phyloP scores from a whole-genome alignment of 2,113 vertebrate genomes.

The Thinocorus orbignyianus region DNA sequence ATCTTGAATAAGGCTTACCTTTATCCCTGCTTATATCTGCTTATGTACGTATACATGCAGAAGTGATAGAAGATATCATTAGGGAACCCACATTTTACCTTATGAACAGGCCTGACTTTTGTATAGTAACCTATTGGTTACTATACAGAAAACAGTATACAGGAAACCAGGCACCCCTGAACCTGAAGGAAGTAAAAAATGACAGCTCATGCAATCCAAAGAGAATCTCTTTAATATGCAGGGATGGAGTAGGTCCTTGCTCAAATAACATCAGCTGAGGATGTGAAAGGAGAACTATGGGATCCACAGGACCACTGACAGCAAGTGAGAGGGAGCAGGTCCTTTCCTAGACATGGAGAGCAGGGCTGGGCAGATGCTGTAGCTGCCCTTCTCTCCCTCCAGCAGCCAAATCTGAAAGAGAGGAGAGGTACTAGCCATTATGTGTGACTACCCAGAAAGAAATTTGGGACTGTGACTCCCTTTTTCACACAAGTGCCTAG shows the following conservation, averaged over 20 bases:
- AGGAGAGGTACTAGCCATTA: not conserved
- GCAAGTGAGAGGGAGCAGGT: fast-evolving
- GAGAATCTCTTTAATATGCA: fast-evolving
- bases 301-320: not conserved
- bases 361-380: not conserved
- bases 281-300: not conserved
- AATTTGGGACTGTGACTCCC: not conserved
- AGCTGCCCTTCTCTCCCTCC: not conserved
- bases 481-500: not conserved
- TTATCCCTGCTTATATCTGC: not conserved
- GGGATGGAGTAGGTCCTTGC: not conserved
- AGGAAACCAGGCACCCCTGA: not conserved
- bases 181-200: not conserved
- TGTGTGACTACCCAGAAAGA: not conserved
- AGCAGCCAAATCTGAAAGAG: not conserved
- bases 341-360: not conserved
- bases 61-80: not conserved
- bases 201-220: not conserved
- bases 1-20: not conserved
- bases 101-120: not conserved
- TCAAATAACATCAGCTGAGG: not conserved
- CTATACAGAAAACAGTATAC: no score
- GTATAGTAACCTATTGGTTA: not conserved
- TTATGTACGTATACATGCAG: not conserved
- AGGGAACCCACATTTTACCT: not conserved